Base-by-base conservation (phyloP, 2,888 invertebrate genomes). In the Theristus sp. region DNA sequence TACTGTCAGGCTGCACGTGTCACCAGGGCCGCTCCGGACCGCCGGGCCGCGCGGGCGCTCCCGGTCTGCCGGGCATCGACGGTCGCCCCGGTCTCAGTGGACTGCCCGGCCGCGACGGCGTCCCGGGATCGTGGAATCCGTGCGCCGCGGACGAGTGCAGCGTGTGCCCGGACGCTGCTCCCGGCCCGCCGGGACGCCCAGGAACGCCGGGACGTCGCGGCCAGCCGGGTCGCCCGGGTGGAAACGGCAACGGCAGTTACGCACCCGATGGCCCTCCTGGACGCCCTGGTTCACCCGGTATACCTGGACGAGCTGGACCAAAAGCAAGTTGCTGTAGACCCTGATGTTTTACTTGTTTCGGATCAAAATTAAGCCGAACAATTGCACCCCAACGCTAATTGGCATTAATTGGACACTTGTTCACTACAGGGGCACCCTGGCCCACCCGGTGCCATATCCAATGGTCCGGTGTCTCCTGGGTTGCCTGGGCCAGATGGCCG, bases 201-300 rank as follows among this genome's bases (percentile, higher is more conserved):
- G 69, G 69, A 60, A 64, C 64, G 60, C 65, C 67, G 55, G 69
- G 69, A 61, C 67, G 66, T 61, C 66, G 67, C 61, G 69, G 67
- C 59, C 66, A 66, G 52, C 65, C 64, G 29, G 67, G 67, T 62
- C 65, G 65, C 54, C 46, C 58, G 3, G 58, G 58, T 24, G 22
- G 3, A 26, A 24, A 31, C 46, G 20, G n/a, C 1, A 57, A 62
- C 22, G 49, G 54, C 24, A 64, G 69, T 61, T 67, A 66, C 57
- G 69, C 68, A 61, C 58, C 62, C 29, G 66, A 65, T 58, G 69
- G 69, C 59, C 63, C 64, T 59, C 65, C 67, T 56, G 67, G 67
- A 62, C 66, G 65, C 53, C 66, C 67, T 59, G 66, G 60, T 17
- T 22, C 22, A 25, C 52, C 52, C n/a, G 52, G 52, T 25, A 3